Evolutionary conservation across 2,888 invertebrate species (phyloP), one percentile per base, ranked within the genome.

Genomic region (Unio pictorum): DNA sequence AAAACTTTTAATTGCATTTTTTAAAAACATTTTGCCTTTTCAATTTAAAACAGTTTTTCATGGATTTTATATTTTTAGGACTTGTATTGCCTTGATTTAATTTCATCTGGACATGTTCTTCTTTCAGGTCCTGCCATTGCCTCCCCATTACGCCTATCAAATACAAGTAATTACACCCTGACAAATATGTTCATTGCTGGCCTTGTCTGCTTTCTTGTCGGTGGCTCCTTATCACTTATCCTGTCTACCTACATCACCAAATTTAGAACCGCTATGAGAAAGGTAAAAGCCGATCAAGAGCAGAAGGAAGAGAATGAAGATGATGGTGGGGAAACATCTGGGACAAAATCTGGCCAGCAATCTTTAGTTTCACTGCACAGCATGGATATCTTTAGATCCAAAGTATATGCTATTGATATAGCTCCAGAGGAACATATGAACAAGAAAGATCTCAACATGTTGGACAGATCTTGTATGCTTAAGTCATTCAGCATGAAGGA

Each of bases 121-220:
- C 15, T 55, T 20, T 61, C 55, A 55, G 54, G 59, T 45, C 11
- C 45, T 45, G 45, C 45, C 45, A 11, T 45, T 45, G 11, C 45
- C 45, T 45, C 45, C 3, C 2, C 45, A 45, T 15, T 45, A 15
- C 45, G 45, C 15, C 8, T 45, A 1, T 45, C 45, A 45, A 45
- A 45, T 3, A 45, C 45, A 0, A 15, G 45, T 15, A 45, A 15
- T 45, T 45, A 45, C 60, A 73, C 72, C 59, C 75, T 77, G 45
- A 73, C 71, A 58, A 73, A 84, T 69, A 74, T 84, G 69, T 74
- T 83, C 30, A 69, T 82, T 11, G 80, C 81, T 7, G 84, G 81
- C 15, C 64, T 80, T 28, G 68, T 82, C 28, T 80, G 78, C 18
- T 84, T 82, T 68, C 62, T 81, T 34, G 68, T 84, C 1, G 84